Base-by-base conservation (phyloP, 1,140 invertebrate species). In the Microplitis demolitor region DNA sequence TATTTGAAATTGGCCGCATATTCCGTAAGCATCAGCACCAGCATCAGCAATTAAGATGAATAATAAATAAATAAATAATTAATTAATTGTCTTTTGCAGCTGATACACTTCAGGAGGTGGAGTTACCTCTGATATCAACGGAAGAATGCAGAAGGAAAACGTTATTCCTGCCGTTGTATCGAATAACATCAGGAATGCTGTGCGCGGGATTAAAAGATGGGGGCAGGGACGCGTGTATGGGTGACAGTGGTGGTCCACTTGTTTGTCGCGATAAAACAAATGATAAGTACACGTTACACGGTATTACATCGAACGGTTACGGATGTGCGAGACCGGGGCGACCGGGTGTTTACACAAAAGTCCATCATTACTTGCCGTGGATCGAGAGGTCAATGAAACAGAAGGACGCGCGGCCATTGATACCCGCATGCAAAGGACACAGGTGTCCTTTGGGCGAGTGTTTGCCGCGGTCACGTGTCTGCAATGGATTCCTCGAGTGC, bases 301-400 rank as follows among this genome's bases (percentile, higher is more conserved):
- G 86, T 82, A 91, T 96, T 0, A 96, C 94, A 0, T 95, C 93
- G 14, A 95, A 97, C 87, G 96, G 96, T 0, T 94, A 95, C 79
- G 94, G 94, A 0, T 96, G 95, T 81, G 95, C 94, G 0, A 89
- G 93, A 71, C 92, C 93, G 1, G 93, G 94, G 82, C 87, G 93
- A 35, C 95, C 95, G 3, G 95, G 95, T 2, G 94, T 97, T 58
- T 97, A 97, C 86, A 96, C 95, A 0, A 95, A 95, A 83, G 94
- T 96, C 4, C 87, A 92, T 70, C 90, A 93, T 80, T 95, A 95
- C 83, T 83, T 95, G 14, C 89, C 90, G 45, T 96, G 94, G 91
- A 93, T 96, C 34, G 88, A 93, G 76, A 84, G 88, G 9, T 87
- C 89, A 33, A 90, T 90, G 63, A 82, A 78, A 35, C 83, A 87